phyloP scores from a whole-genome alignment of 30 jellyfish, hydroid and myxozoan species.

The Mastigias papua region DNA sequence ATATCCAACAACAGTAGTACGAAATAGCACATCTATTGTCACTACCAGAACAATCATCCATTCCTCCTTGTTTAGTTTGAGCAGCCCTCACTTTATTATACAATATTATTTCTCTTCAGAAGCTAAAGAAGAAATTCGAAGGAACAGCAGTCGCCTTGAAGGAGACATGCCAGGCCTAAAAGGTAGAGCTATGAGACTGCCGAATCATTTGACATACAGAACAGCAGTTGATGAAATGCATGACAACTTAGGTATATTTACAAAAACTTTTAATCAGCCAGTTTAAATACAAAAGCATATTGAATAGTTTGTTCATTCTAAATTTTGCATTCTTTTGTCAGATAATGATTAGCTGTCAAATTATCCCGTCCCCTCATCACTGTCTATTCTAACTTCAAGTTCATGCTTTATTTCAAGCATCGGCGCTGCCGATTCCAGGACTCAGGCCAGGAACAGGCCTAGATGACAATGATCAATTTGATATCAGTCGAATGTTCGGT shows the following conservation, averaged over 20 bases:
- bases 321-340: no score
- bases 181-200: slow-evolving; percentile 47
- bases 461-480: slow-evolving; percentile 4
- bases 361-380: no score
- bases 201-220: slow-evolving; percentile 60
- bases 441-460: slow-evolving; percentile 8
- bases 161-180: slow-evolving; percentile 59
- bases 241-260: slow-evolving; percentile 53
- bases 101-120: slow-evolving; percentile 4
- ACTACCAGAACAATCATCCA: no score
- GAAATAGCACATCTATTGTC: no score
- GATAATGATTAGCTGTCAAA: no score
- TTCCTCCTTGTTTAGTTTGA: no score
- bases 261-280: neutral
- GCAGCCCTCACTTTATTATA: neutral
- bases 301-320: no score
- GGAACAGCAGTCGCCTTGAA: slow-evolving; percentile 24
- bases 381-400: neutral
- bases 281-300: no score
- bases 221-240: slow-evolving; percentile 73
- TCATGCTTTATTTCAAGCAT: slow-evolving; percentile 5
- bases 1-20: no score
- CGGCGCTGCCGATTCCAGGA: slow-evolving; percentile 68
- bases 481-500: neutral
- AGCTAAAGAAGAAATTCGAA: neutral